Percentiles rank a stretch among this genome's conserved stretches.
These are phyloP conservation scores for Condylura cristata DNA, from an alignment of 2,113 vertebrate species.

Conservation along the genomic window DNA sequence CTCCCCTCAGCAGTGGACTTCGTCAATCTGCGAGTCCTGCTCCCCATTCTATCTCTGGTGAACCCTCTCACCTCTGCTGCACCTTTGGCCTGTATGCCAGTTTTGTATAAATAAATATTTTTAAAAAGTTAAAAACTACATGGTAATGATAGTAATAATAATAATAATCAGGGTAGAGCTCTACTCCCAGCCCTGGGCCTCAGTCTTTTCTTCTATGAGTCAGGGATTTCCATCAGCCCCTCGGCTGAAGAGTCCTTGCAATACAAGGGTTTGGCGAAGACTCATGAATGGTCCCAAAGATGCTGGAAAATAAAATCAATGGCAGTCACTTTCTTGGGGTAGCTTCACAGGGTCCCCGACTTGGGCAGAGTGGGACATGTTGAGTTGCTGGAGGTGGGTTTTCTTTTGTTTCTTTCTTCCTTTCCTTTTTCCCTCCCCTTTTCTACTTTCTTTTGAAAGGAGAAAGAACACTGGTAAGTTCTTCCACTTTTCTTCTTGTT, in stretches of 20 bases:
- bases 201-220: neutral
- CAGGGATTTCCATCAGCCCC: neutral
- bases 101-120: no score
- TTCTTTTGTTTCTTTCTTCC: neutral
- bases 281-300: neutral
- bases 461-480: neutral
- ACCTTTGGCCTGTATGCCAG: no score
- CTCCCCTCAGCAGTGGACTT: no score
- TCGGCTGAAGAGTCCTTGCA: neutral
- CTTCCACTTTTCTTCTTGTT: neutral
- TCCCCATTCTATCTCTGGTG: no score
- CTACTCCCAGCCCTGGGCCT: accelerated
- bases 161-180: neutral
- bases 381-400: neutral
- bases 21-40: no score
- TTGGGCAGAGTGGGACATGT: neutral
- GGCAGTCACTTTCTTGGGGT: neutral
- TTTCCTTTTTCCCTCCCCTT: no score
- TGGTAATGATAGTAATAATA: no score
- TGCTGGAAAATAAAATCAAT: neutral
- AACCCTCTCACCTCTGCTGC: no score
- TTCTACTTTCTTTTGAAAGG: neutral
- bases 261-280: neutral
- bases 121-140: no score
- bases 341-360: neutral